Evolutionary conservation across 92 coral and sea anemone species (phyloP), one percentile per base, ranked within the genome.

Genomic region (Muricea muricata): DNA sequence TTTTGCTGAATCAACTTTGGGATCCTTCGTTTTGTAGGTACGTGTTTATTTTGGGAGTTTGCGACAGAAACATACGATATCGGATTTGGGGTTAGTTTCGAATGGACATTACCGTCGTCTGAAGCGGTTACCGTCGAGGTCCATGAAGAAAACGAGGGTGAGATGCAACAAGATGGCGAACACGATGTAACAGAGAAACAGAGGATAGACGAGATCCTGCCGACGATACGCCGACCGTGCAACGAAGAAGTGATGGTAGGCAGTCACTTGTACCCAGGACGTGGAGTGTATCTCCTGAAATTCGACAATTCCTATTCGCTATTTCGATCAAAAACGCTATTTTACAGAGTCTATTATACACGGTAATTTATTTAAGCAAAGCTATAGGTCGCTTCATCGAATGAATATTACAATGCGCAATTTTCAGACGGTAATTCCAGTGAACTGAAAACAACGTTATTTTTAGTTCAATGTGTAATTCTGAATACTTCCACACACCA

Each of bases 191-290:
- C 88, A 11, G 93, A 86, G 56, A 87, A 86, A 66, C 92, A 93
- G 56, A 84, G 93, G 70, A 89, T 92, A 66, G 99, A 97, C 73
- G 99, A 97, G 91, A 94, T 97, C 65, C 90, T 97, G 31, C 99
- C 99, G 14, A 97, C 93, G 12, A 91, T 94, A 11, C 92, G 99
- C 58, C 90, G 99, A 89, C 97, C 98, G 25, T 97, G 98, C 75
- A 93, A 94, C 57, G 99, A 97, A 54, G 99, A 97, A 80, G 99
- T 97, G 63, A 97, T 97, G 66, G 94, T 97, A 21, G 99, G 99
- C 3, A 97, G 99, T 48, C 99, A 97, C 45, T 89, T 97, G 91
- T 97, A 97, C 83, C 99, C 99, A 0, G 99, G 99, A 4, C 89
- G 93, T 11, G 99, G 99, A 18, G 99, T 94, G 18, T 97, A 97